Percentiles rank a stretch among this genome's conserved stretches.
These are phyloP conservation scores for Pseudomugil tenellus DNA, from an alignment of 2,797 vertebrate species.

Conservation along the genomic window DNA sequence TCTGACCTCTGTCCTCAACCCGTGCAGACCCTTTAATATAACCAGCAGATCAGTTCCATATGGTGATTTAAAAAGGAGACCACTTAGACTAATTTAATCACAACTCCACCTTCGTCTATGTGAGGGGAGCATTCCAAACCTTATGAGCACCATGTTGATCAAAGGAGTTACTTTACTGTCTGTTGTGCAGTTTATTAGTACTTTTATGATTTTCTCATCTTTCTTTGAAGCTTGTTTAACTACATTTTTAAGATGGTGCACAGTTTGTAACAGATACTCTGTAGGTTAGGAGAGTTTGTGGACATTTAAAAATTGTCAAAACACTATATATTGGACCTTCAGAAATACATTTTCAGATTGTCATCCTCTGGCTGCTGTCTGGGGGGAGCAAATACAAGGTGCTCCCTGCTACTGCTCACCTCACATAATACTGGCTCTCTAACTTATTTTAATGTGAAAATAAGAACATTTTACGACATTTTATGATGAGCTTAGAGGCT, in stretches of 20 bases:
- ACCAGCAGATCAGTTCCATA: constrained; percentile 50
- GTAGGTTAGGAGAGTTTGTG: background rate
- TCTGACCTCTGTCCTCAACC: constrained; percentile 54
- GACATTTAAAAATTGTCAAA: constrained; percentile 9
- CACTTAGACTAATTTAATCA: constrained; percentile 40
- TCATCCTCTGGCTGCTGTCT: constrained; percentile 62
- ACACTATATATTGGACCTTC: constrained; percentile 17
- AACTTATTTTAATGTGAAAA: constrained; percentile 39
- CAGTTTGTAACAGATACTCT: background rate
- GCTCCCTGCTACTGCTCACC: constrained; percentile 36
- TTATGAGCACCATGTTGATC: constrained; percentile 10
- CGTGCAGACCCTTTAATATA: constrained; percentile 20
- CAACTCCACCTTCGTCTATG: background rate
- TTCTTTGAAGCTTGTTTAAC: constrained; percentile 15
- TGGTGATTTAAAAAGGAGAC: constrained; percentile 28
- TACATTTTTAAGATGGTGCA: background rate
- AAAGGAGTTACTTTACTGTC: constrained; percentile 10
- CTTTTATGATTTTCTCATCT: background rate
- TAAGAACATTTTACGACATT: constrained; percentile 33
- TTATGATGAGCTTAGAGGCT: background rate
- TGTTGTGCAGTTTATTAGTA: background rate
- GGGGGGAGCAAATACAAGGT: constrained; percentile 60
- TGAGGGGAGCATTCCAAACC: constrained; percentile 24
- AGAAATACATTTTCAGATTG: constrained; percentile 21
- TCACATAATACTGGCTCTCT: constrained; percentile 14